Evolutionary conservation across 2,888 invertebrate species (phyloP), one percentile per base, ranked within the genome.

Genomic region (Athetis lepigone): DNA sequence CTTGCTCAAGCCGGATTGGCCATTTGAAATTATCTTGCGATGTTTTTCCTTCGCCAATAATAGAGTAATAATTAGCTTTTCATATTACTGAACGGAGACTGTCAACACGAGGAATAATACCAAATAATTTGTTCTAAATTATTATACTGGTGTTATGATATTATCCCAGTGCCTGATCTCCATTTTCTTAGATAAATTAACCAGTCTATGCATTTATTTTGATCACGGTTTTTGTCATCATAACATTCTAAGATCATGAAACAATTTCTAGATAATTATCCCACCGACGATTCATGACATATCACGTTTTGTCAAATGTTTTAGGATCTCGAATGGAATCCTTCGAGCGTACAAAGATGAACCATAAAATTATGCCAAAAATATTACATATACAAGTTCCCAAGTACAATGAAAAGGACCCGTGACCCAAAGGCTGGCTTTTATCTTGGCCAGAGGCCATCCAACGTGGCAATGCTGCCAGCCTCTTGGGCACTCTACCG

Each of bases 301-400:
- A 55, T 71, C 71, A 66, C 66, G 71, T 45, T 59, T 8, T 9
- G 2, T 23, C 16, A 29, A 3, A 52, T 42, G 47, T 21, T 67
- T 67, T 37, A 16, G 4, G 8, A 60, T 60, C 36, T 43, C 39
- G 37, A 52, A 42, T 29, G 2, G 5, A 45, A 70, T 36, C 40
- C 16, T 8, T 69, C 11, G 19, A 49, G 18, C 49, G 45, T 37
- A 19, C 50, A 16, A 13, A 18, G 21, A 40, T 9, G 2, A 27
- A 40, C 45, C 21, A 37, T 50, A 33, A 23, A 33, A 13, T 33
- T 11, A 7, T 29, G 29, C 25, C 6, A 25, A 25, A 25, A 25
- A 25, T 25, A 25, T 25, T 4, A 25, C 25, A 25, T 4, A 43
- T 18, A 54, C n/a, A n/a, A n/a, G n/a, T n/a, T n/a, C n/a, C n/a